Evolutionary conservation across 2,113 vertebrate species (phyloP), one percentile per base, ranked within the genome.

Genomic region (Scatophagus argus): DNA sequence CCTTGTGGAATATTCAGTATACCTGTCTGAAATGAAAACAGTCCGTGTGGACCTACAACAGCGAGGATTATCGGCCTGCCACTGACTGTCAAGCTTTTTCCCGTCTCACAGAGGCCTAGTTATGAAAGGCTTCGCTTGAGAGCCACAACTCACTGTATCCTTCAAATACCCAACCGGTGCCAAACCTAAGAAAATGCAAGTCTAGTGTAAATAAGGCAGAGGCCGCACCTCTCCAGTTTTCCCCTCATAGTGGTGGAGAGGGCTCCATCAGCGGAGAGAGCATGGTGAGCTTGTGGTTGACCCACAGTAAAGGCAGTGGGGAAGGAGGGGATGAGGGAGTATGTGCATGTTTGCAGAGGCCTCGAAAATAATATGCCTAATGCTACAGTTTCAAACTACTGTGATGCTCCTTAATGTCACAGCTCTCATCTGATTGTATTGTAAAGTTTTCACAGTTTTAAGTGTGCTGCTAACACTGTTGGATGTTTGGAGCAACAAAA

Each of bases 161-260:
- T 61, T 83, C 64, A 60, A 75, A 83, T 60, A 70, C 55, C 31
- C 27, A 14, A 61, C 60, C 70, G 13, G 34, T 87, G 87, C 89
- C 85, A 89, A 89, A 78, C 85, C 83, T 84, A 90, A 90, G 85
- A 87, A 93, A 92, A 90, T 88, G 58, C 73, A 64, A 73, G 84
- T 65, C 75, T 73, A 87, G 85, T 77, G 88, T 83, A 87, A 93
- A 91, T 84, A 85, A 86, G 82, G 87, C 82, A 60, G 60, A 87
- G 87, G 90, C 88, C 73, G 81, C 88, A 88, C 75, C 84, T 89
- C 86, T 88, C 82, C 81, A 83, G 87, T 84, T 87, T 81, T 79
- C 78, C 87, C 75, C 76, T 89, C 86, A 77, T 79, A 74, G 89
- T 67, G 89, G 89, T 87, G 83, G 80, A 83, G 86, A 82, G 77